Base-by-base conservation (phyloP, 1,140 invertebrate species). In the Drosophila melanica region DNA sequence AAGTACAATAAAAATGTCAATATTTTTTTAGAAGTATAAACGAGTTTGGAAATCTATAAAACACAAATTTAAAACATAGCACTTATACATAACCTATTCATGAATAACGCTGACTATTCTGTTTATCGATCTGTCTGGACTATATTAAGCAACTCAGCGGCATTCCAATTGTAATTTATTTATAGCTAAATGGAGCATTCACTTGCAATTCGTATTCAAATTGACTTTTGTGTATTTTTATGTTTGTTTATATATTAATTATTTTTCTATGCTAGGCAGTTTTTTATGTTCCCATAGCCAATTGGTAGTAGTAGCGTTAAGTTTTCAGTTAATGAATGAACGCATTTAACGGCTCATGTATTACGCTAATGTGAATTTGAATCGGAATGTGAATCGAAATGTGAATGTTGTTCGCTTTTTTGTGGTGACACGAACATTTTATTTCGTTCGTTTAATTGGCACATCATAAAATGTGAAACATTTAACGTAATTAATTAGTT, bases 401-500 rank as follows among this genome's bases (percentile, higher is more conserved):
- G 75, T 77, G 79, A 42, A 48, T 68, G 58, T 53, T 41, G 33
- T 11, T 70, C 33, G 50, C 14, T 54, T n/a, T 55, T 27, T 39
- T 65, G 62, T 74, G 39, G 70, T 50, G 27, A 63, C 59, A 70
- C 54, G 9, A 75, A 58, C 69, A 54, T 75, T 81, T 55, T 62
- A 78, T 51, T 69, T 39, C 48, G 65, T 51, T 82, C 67, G 64
- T 76, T 84, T 79, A 77, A 79, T 82, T 84, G 79, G 63, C 81
- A 81, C 81, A 75, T 85, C 75, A 77, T 85, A 81, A 85, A 78
- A 69, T 50, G 50, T 44, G 45, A 63, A 50, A 51, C 69, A 65
- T 70, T 78, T 75, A 75, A 70, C 47, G 60, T 77, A 68, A 85
- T 86, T 81, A 87, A 86, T 86, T 75, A 63, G 53, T 47, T 70